A percentile compares a stretch with the other conserved stretches of the same genome.
Conservation (phyloP, 2,888 invertebrate genomes). For the Cremastinae sp. region DNA sequence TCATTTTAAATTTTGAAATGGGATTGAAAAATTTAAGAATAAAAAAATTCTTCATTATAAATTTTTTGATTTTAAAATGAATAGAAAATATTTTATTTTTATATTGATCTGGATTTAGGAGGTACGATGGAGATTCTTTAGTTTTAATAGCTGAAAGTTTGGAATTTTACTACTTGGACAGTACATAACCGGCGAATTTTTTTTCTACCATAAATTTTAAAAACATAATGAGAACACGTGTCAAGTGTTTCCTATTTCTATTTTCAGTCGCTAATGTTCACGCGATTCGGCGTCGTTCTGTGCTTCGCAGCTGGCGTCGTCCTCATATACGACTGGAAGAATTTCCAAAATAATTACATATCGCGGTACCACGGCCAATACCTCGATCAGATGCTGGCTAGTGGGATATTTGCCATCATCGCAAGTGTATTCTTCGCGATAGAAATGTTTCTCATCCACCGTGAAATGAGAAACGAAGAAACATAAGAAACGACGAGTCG, state of each 20-base stretch:
- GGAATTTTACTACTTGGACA: too few species aligned
- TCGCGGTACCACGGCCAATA: slow-evolving; percentile 83
- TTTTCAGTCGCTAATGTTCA: slow-evolving; percentile 82
- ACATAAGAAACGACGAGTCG: neutral
- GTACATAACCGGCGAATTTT: too few species aligned
- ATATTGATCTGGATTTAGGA: too few species aligned
- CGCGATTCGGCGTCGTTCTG: slow-evolving; percentile 83
- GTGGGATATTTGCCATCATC: slow-evolving; percentile 84
- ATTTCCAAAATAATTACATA: slow-evolving; percentile 79
- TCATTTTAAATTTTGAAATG: too few species aligned
- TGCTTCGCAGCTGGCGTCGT: slow-evolving; percentile 85
- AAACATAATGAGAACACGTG: neutral
- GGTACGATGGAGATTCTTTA: too few species aligned
- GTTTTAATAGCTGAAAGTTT: too few species aligned
- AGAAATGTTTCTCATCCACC: slow-evolving; percentile 83
- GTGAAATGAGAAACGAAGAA: slow-evolving; percentile 65
- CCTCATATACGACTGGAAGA: slow-evolving; percentile 80
- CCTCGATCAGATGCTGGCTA: slow-evolving; percentile 83
- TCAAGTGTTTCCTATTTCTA: slow-evolving; percentile 10
- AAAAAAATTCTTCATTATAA: too few species aligned
- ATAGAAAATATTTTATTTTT: too few species aligned
- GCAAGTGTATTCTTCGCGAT: slow-evolving; percentile 83
- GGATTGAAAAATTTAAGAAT: too few species aligned
- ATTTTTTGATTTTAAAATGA: too few species aligned
- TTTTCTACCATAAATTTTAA: neutral